phyloP scores from a whole-genome alignment of 2,888 invertebrate genomes.

The Eilema sororculum region DNA sequence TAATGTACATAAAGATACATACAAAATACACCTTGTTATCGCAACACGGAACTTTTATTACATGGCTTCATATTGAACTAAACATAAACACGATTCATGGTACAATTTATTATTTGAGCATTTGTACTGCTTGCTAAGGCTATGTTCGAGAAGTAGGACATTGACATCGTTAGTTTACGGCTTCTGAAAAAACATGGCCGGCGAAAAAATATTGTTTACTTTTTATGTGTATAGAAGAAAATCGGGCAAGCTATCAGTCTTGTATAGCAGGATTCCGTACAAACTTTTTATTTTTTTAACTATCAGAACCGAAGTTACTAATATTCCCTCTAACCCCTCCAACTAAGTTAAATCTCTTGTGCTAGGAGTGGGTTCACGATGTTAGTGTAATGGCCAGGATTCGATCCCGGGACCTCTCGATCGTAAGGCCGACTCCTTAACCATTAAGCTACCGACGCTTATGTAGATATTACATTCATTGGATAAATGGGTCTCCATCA shows the following conservation, averaged over 20 bases:
- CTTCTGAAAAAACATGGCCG: slow-evolving; percentile 7
- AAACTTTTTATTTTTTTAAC: not conserved
- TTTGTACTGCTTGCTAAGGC: slow-evolving; percentile 1
- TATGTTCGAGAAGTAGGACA: not conserved
- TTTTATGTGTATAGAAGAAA: not conserved
- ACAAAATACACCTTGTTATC: slow-evolving; percentile 4
- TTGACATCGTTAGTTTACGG: not conserved
- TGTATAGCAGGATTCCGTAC: not conserved
- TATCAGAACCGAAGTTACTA: no score
- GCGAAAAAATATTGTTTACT: not conserved
- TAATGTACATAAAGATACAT: not conserved
- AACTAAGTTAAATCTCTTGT: no score
- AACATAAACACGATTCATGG: not conserved
- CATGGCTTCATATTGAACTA: not conserved
- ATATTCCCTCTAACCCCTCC: no score
- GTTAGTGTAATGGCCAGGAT: no score
- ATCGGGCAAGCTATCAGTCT: not conserved
- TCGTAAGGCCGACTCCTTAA: no score
- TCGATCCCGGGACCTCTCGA: no score
- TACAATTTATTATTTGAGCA: not conserved
- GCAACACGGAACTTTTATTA: slow-evolving; percentile 1
- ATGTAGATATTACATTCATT: no score
- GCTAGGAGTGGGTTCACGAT: no score
- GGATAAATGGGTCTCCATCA: not conserved
- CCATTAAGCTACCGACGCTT: no score